Evolutionary conservation across 2,113 vertebrate genomes (phyloP).

Genomic region (Mesitornis unicolor): DNA sequence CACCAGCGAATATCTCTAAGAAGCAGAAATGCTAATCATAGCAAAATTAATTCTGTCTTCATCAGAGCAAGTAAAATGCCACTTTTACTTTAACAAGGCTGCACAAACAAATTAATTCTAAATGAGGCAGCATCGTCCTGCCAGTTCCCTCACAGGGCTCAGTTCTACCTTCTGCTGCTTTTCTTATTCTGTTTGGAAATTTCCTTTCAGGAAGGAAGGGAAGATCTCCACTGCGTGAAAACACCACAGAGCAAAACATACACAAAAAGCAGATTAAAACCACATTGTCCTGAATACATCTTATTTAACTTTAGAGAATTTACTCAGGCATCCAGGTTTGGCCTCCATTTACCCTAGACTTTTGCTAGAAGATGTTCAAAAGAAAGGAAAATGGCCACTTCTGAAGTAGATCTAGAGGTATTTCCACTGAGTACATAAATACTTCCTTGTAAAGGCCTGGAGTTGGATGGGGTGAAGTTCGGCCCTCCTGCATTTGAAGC

Average conservation of each 20-base stretch:
- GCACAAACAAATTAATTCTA: constrained; percentile 52
- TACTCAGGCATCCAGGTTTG: neutral
- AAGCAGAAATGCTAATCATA: constrained; percentile 30
- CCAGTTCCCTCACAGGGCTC: neutral
- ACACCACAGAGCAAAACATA: neutral
- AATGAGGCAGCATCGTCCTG: neutral
- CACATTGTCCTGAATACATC: neutral
- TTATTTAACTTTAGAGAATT: neutral
- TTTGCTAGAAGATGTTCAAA: neutral
- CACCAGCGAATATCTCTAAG: neutral
- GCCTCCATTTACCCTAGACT: neutral
- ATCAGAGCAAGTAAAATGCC: constrained; percentile 50
- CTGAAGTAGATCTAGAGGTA: neutral
- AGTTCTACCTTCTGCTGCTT: constrained; percentile 13
- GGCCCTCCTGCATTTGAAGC: neutral
- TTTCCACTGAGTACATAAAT: neutral
- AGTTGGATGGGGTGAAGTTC: neutral
- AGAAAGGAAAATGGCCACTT: neutral
- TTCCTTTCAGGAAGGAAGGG: neutral
- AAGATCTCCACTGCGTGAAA: neutral
- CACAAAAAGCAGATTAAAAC: neutral
- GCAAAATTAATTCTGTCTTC: constrained; percentile 41
- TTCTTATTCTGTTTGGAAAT: neutral
- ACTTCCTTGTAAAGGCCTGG: neutral
- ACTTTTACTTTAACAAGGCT: constrained; percentile 36